phyloP scores from a whole-genome alignment of 2,888 invertebrate genomes.

The Timema podura region DNA sequence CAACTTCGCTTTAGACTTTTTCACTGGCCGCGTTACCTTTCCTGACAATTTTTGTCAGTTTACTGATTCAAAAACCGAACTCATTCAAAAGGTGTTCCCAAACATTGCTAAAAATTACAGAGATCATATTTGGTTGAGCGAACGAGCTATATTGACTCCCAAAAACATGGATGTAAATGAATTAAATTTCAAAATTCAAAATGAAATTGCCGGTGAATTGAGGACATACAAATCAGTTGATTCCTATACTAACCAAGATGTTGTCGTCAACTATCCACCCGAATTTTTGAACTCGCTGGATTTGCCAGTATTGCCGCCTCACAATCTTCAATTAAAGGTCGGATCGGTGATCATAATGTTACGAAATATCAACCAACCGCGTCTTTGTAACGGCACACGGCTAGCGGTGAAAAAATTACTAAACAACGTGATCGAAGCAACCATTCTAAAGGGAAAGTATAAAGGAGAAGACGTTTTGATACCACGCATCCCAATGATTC shows the following conservation, averaged over 20 bases:
- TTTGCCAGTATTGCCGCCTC: neutral
- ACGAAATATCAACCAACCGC: neutral
- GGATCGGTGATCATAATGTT: neutral
- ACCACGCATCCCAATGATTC: neutral
- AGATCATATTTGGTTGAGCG: conserved; percentile 23
- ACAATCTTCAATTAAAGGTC: neutral
- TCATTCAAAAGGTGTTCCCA: conserved; percentile 39
- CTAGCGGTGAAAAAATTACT: neutral
- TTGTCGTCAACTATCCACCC: neutral
- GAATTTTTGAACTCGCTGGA: conserved; percentile 8
- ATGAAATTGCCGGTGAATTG: neutral
- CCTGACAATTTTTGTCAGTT: conserved; percentile 37
- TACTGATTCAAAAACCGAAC: conserved; percentile 35
- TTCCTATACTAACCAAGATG: neutral
- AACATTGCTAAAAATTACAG: conserved; percentile 30
- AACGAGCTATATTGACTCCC: conserved; percentile 29
- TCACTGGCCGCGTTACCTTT: conserved; percentile 37
- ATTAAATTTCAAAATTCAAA: neutral
- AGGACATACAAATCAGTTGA: neutral
- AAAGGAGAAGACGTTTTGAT: neutral
- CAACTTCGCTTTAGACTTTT: conserved; percentile 34
- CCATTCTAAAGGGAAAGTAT: neutral
- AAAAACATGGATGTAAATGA: conserved; percentile 26
- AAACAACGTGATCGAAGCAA: conserved; percentile 2
- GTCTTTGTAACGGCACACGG: neutral